Evolutionary conservation across 2,888 invertebrate species (phyloP), one percentile per base, ranked within the genome.

Genomic region (Troides helena): DNA sequence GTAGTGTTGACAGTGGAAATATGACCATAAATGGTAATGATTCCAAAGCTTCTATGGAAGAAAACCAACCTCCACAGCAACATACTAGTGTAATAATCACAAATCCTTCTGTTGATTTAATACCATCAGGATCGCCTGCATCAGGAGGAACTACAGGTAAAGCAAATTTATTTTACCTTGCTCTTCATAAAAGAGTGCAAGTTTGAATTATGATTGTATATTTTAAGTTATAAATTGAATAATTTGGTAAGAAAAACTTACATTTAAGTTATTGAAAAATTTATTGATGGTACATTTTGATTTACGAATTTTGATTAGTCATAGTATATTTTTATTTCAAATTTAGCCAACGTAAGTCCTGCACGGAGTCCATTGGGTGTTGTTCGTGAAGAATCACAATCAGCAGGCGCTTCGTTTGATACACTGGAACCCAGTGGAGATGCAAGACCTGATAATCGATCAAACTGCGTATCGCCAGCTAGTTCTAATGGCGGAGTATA

Each of bases 401-500:
- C 93, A 0, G 90, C 86, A 0, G 88, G 89, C 0, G 91, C 93
- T 1, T 93, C 93, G 8, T 87, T 93, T 72, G 93, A 93, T 67
- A 91, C 88, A 0, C 74, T 93, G 58, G 90, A 93, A 73, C 93
- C 93, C 0, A 89, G 93, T 46, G 84, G 82, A 10, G 90, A 93
- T 59, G 88, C 89, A 61, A 82, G 88, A 8, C 83, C 86, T 0
- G 92, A 90, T 57, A 83, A 81, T 7, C 83, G 95, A 59, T 95
- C 95, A 0, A 94, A 94, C 53, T 97, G 97, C 78, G 96, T 96
- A 7, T 97, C 97, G 0, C 97, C 98, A 0, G 97, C 97, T 17
- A 97, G 97, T 78, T 97, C 97, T n/a, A 97, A 97, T 83, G 98
- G 98, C 0, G 98, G 98, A 1, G 95, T 97, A 53, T 98, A 97